These are phyloP conservation scores for Alsophila aescularia DNA, from an alignment of 2,888 invertebrate species.

Conservation along the genomic window DNA sequence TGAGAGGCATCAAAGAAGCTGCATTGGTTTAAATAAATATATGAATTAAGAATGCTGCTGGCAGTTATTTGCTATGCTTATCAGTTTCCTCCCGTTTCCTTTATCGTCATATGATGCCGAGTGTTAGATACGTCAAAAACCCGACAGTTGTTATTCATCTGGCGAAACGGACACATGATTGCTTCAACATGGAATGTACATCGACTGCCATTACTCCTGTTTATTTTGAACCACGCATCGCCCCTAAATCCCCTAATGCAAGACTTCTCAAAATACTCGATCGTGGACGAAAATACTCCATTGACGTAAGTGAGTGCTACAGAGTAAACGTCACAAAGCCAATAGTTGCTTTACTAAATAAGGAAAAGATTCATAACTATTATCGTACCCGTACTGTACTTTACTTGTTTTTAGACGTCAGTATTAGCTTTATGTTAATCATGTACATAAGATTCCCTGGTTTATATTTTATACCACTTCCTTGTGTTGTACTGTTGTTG, in stretches of 20 bases:
- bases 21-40: no score
- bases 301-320: not conserved
- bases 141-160: not conserved
- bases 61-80: no score
- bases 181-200: not conserved
- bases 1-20: no score
- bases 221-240: constrained; percentile 14
- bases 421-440: no score
- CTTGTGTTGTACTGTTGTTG: no score
- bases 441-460: no score
- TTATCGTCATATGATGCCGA: no score
- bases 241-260: not conserved
- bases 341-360: not conserved
- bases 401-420: no score
- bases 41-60: no score
- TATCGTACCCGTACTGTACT: not conserved
- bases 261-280: constrained; percentile 1
- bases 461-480: no score
- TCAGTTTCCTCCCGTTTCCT: no score
- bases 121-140: no score
- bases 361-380: not conserved
- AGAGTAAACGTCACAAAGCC: not conserved
- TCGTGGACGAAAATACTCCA: constrained; percentile 15
- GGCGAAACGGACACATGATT: not conserved
- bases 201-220: not conserved